Evolutionary conservation across 2,888 invertebrate genomes (phyloP).

Genomic region (Sphecodes monilicornis): DNA sequence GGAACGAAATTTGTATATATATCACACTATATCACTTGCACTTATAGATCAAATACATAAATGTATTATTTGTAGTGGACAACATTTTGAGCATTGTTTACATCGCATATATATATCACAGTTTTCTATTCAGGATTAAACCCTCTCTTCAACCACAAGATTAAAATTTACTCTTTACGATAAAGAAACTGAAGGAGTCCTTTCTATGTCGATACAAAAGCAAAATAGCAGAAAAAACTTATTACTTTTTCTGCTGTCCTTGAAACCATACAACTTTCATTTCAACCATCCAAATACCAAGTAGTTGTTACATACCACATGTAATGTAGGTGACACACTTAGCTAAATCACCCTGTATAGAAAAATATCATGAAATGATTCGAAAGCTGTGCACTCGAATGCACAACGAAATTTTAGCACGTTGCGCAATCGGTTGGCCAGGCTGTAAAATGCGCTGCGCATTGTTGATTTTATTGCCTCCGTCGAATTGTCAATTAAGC

Average conservation of each 20-base stretch:
- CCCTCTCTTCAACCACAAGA: too few species aligned
- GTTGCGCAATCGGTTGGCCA: neutral
- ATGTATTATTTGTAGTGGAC: too few species aligned
- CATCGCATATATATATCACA: too few species aligned
- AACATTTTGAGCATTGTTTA: too few species aligned
- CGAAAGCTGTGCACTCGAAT: neutral
- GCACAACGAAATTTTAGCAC: neutral
- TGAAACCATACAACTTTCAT: neutral
- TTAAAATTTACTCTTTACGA: too few species aligned
- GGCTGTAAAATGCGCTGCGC: neutral
- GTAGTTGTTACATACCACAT: neutral
- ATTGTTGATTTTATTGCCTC: conserved; percentile 6
- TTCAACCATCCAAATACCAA: neutral
- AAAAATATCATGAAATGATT: neutral
- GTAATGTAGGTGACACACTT: neutral
- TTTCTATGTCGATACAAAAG: too few species aligned
- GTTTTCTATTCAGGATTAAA: too few species aligned
- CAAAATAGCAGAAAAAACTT: too few species aligned
- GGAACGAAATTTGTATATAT: too few species aligned
- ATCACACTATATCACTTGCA: too few species aligned
- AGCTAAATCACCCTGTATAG: neutral
- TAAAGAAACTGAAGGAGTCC: too few species aligned
- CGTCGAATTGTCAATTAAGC: conserved; percentile 23
- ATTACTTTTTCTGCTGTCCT: neutral
- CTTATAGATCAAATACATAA: too few species aligned